Base-by-base conservation (phyloP, 2,888 invertebrate genomes). In the Stenotaenia linearis region DNA sequence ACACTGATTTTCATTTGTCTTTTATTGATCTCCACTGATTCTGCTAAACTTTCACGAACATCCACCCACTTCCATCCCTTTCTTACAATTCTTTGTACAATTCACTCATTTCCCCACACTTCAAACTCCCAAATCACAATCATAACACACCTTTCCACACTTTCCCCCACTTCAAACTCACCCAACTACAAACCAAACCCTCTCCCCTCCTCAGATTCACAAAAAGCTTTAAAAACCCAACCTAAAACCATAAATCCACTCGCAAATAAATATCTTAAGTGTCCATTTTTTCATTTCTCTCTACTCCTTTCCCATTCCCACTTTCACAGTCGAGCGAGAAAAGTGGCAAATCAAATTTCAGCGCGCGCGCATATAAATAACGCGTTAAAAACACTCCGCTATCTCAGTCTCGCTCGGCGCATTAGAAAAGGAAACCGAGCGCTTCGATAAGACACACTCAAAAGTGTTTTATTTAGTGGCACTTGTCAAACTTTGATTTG, bases 301-400 rank as follows among this genome's bases (percentile, higher is more conserved):
- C n/a, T 18, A 3, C n/a, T 18, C 45, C n/a, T 61, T 25, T 61
- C 10, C n/a, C 45, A 18, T 18, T 45, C n/a, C 50, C 50, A 50
- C 50, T 50, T 50, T 50, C 50, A 45, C 45, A 45, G 45, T 45
- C 61, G 61, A 61, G 61, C 23, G 69, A 69, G 23, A 69, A 69
- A 69, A 69, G 69, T 28, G 69, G 28, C 69, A 69, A 69, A 28
- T 69, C 69, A 28, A 25, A 69, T 69, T 69, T 69, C 28, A n/a
- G 1, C 2, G 69, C 18, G 45, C 69, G 69, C 10, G 69, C 18
- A 50, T 69, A 69, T 69, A 69, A 69, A 69, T 69, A 69, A 69
- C 69, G 50, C 50, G 15, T 50, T n/a, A 50, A 50, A 50, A 5
- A 50, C 50, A 45, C 45, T 45, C 45, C 7, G 50, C n/a, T 15